Conservation (phyloP, 2,113 vertebrate species). For the Cyanoliseus patagonus region DNA sequence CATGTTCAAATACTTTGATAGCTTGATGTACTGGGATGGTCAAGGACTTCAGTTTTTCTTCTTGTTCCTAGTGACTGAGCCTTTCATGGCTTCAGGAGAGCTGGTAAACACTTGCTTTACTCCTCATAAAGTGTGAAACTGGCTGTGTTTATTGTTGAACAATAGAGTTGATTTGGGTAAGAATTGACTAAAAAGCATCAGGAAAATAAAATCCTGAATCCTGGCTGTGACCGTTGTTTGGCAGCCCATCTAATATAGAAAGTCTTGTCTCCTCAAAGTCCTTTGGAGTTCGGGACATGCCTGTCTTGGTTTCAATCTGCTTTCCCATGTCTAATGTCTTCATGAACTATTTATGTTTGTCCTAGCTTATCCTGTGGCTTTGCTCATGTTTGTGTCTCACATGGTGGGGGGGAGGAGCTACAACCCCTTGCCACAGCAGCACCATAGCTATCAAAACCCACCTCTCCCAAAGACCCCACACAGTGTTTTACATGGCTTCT, state of each 20-base stretch:
- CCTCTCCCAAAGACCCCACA: background rate
- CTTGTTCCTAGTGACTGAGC: background rate
- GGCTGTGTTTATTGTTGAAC: background rate
- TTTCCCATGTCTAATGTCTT: background rate
- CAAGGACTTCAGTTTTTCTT: background rate
- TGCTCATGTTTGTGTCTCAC: background rate
- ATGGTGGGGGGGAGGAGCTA: background rate
- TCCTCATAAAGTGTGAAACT: accelerated
- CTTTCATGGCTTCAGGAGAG: background rate
- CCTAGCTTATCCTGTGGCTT: background rate
- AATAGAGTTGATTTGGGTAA: background rate
- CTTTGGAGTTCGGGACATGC: background rate
- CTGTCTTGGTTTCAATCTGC: background rate
- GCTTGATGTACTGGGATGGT: background rate
- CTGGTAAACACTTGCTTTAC: background rate
- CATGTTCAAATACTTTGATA: background rate
- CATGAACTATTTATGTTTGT: background rate
- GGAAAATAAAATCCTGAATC: background rate
- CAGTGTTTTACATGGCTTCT: background rate
- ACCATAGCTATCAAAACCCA: too few relatives aligned
- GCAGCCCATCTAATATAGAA: background rate
- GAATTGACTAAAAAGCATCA: background rate
- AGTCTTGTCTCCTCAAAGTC: background rate
- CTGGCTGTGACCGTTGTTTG: background rate
- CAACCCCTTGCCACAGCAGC: background rate